A percentile compares a stretch with the other conserved stretches of the same genome.
Conservation (phyloP, 2,113 vertebrate species). For the Sterrhoptilus dennistouni region DNA sequence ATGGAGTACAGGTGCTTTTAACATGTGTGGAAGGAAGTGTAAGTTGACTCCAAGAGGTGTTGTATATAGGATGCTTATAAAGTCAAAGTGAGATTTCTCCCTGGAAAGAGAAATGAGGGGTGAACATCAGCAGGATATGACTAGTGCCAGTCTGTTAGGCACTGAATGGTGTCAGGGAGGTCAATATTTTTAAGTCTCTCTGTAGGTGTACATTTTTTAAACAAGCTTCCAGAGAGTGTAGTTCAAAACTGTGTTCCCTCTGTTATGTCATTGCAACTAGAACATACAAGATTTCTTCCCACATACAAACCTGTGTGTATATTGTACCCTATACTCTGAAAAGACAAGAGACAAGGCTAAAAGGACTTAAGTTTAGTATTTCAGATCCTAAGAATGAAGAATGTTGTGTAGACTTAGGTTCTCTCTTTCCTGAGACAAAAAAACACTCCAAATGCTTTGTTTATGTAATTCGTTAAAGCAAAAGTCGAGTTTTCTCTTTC, state of each 20-base stretch:
- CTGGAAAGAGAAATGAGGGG: background rate
- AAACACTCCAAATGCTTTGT: background rate
- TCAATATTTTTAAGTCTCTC: background rate
- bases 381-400: background rate
- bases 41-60: background rate
- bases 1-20: background rate
- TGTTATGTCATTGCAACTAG: background rate
- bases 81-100: background rate
- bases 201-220: background rate
- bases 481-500: background rate
- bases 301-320: fast-evolving
- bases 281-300: background rate
- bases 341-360: background rate
- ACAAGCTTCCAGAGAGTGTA: background rate
- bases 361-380: background rate
- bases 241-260: background rate
- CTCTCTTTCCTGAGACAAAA: background rate
- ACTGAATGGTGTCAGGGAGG: background rate
- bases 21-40: background rate
- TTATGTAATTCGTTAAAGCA: background rate
- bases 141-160: background rate
- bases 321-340: background rate
- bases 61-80: background rate
- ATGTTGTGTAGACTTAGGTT: background rate
- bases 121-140: background rate